phyloP scores from a whole-genome alignment of 1,140 invertebrate species.

The Streblospio benedicti region DNA sequence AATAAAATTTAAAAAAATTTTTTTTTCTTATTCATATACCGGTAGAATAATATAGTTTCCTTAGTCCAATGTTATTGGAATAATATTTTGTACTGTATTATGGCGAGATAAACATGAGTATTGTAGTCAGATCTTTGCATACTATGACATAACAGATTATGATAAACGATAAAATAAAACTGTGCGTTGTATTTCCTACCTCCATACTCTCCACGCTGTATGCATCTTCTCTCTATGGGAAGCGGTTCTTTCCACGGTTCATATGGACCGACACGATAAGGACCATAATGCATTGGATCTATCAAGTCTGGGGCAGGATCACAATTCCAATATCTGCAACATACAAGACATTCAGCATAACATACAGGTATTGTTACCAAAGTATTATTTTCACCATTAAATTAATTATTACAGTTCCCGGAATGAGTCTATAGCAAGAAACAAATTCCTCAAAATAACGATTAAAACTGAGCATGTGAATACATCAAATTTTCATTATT shows the following conservation, averaged over 20 bases:
- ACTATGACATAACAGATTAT: too few relatives aligned
- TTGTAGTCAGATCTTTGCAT: too few relatives aligned
- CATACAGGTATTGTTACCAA: background rate
- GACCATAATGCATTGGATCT: constrained; percentile 11
- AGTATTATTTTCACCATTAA: background rate
- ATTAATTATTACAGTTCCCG: background rate
- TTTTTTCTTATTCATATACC: too few relatives aligned
- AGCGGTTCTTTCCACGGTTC: background rate
- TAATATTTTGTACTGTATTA: too few relatives aligned
- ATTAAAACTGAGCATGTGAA: too few relatives aligned
- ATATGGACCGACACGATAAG: constrained; percentile 12
- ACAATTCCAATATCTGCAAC: constrained; percentile 8
- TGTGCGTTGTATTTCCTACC: background rate
- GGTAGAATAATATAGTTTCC: too few relatives aligned
- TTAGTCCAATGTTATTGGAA: too few relatives aligned
- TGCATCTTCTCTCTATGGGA: background rate
- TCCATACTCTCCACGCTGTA: background rate
- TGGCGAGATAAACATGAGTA: too few relatives aligned
- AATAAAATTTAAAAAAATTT: too few relatives aligned
- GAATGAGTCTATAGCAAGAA: background rate
- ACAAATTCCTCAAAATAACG: too few relatives aligned
- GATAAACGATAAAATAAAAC: background rate
- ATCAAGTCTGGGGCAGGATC: constrained; percentile 2
- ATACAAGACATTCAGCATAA: too few relatives aligned
- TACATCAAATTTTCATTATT: too few relatives aligned